phyloP scores from a whole-genome alignment of 2,888 invertebrate species.

The Pinctada fucata region DNA sequence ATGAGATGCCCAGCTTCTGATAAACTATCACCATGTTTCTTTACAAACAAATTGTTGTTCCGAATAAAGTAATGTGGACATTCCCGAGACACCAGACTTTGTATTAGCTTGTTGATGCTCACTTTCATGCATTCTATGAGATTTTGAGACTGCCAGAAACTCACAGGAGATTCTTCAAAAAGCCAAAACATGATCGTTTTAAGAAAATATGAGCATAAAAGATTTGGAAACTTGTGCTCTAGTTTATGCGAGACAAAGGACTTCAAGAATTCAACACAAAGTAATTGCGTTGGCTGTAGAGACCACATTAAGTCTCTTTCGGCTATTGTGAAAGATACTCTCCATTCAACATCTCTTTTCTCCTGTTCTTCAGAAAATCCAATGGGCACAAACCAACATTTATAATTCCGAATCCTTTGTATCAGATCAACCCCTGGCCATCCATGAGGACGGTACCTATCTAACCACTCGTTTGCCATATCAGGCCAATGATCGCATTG shows the following conservation, averaged over 20 bases:
- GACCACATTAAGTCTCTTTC: not conserved
- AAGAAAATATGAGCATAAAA: not conserved
- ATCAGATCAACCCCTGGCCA: not conserved
- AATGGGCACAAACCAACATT: not conserved
- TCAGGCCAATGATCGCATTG: not conserved
- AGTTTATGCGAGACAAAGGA: not conserved
- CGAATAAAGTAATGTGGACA: conserved; percentile 1
- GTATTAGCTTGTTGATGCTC: not conserved
- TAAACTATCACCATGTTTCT: not conserved
- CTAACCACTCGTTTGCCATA: not conserved
- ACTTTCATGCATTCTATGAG: not conserved
- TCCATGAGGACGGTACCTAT: not conserved
- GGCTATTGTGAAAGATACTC: not conserved
- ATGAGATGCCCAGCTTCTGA: not conserved
- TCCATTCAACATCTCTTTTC: not conserved
- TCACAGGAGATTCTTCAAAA: not conserved
- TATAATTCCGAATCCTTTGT: not conserved
- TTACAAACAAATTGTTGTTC: not conserved
- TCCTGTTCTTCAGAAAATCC: not conserved
- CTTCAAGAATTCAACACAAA: not conserved
- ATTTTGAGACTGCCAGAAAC: not conserved
- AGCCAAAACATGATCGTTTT: not conserved
- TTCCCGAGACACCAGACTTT: not conserved
- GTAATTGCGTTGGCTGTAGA: not conserved
- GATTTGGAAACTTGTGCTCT: not conserved